phyloP scores from a whole-genome alignment of 1,140 invertebrate species.

The Drosophila persimilis region DNA sequence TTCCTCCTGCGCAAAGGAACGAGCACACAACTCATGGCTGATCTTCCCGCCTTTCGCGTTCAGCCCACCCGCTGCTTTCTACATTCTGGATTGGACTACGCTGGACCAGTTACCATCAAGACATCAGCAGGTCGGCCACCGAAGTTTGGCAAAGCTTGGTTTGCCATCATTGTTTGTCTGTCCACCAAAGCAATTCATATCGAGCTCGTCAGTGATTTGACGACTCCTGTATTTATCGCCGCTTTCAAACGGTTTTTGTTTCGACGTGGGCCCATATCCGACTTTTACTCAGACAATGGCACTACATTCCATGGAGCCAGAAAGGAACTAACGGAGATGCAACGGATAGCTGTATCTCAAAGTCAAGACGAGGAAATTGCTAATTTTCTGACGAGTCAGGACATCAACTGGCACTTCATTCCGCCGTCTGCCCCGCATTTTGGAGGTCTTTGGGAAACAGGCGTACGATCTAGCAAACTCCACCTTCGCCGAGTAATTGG shows the following conservation, averaged over 20 bases:
- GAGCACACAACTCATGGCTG: not conserved
- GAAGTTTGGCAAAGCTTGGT: not conserved
- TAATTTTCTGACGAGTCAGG: too few relatives aligned
- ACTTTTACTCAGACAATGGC: conserved; percentile 12
- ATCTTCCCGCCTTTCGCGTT: not conserved
- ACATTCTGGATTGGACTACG: not conserved
- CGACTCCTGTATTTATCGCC: not conserved
- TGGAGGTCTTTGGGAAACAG: not conserved
- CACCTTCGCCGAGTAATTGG: too few relatives aligned
- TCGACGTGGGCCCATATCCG: not conserved
- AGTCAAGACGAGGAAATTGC: too few relatives aligned
- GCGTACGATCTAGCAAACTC: not conserved
- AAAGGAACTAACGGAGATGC: too few relatives aligned
- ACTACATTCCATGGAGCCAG: conserved; percentile 2
- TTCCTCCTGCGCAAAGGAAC: not conserved
- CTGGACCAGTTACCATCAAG: conserved; percentile 4
- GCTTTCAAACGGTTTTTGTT: not conserved
- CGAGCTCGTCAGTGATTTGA: not conserved
- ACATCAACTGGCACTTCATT: too few relatives aligned
- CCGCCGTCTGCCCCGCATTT: too few relatives aligned
- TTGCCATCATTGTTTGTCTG: not conserved
- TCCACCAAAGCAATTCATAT: not conserved
- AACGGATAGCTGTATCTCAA: too few relatives aligned
- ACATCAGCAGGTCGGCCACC: not conserved
- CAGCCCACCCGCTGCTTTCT: too few relatives aligned